Base-by-base conservation (phyloP, 2,797 vertebrate species). In the Artibeus jamaicensis region DNA sequence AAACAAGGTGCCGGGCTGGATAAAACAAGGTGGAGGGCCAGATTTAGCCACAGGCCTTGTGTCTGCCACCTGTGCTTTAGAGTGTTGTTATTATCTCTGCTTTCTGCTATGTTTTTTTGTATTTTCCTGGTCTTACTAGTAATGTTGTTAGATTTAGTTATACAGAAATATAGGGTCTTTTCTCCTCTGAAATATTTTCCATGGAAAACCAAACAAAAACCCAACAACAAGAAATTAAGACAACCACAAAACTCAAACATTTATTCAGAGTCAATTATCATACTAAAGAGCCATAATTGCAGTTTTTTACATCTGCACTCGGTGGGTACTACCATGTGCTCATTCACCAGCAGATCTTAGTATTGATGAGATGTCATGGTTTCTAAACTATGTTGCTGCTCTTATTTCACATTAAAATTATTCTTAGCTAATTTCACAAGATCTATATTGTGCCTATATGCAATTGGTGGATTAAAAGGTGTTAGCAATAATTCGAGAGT, bases 381-480 rank as follows among this genome's bases (percentile, higher is more conserved):
- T 78, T 92, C 79, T 90, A 65, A 92, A 57, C 12, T n/a, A 74
- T 18, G 29, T 21, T 44, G 78, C 44, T 84, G 70, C 34, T 74
- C 84, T 94, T 67, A 62, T 77, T 93, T 95, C 53, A 91, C 39
- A 48, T 57, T 73, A 53, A 73, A 94, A 81, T 71, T 39, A 62
- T 76, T 86, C 37, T 82, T 76, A 74, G 22, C 68, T 78, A 74
- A 93, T 97, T 92, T 93, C 44, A 9, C 6, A 95, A 96, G 92
- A 92, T 62, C 39, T 37, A 55, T 44, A 86, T 73, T 86, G 44
- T 90, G 37, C 79, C 39, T 70, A 6, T 19, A 59, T 6, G 29
- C 42, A 48, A 90, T 18, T 73, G 32, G 9, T 87, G 48, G 73
- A 88, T 95, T 74, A 53, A 44, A 39, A 76, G 70, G 32, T 62